Evolutionary conservation across 1,140 invertebrate species (phyloP).

Genomic region (Zaprionus capensis): DNA sequence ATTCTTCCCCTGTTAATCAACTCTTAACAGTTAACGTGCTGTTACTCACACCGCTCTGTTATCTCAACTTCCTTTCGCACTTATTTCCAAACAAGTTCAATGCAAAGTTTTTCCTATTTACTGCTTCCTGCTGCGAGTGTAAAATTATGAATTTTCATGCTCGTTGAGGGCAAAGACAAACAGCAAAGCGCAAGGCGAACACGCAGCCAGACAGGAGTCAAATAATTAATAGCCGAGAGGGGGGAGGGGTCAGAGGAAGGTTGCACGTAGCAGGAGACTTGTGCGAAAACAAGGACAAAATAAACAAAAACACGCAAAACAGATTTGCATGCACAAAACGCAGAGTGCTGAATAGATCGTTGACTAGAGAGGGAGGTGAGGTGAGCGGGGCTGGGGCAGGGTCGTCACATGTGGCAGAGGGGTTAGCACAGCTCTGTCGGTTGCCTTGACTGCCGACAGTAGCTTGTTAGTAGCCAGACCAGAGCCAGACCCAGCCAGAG

Average conservation of each 20-base stretch:
- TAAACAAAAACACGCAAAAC: constrained; percentile 67
- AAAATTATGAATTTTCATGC: constrained; percentile 71
- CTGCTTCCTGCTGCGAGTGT: constrained; percentile 3
- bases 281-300: constrained; percentile 44
- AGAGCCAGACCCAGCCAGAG: constrained; percentile 2
- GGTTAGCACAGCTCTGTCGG: constrained; percentile 34
- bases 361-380: background rate
- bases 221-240: constrained; percentile 70
- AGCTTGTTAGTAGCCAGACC: constrained; percentile 65
- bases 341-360: constrained; percentile 44
- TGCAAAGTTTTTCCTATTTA: constrained; percentile 1
- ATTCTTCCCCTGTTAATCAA: background rate
- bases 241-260: constrained; percentile 12
- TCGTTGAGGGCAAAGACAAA: constrained; percentile 59
- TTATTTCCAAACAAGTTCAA: constrained; percentile 8
- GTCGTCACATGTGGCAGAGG: constrained; percentile 24
- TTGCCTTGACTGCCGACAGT: constrained; percentile 75
- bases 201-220: constrained; percentile 74
- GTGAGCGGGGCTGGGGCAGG: background rate
- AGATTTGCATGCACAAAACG: constrained; percentile 73
- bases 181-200: constrained; percentile 45
- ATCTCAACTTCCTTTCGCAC: background rate
- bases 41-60: background rate
- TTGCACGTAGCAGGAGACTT: constrained; percentile 18
- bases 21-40: background rate